Conservation (phyloP, 2,888 invertebrate genomes). For the Isoperla grammatica region DNA sequence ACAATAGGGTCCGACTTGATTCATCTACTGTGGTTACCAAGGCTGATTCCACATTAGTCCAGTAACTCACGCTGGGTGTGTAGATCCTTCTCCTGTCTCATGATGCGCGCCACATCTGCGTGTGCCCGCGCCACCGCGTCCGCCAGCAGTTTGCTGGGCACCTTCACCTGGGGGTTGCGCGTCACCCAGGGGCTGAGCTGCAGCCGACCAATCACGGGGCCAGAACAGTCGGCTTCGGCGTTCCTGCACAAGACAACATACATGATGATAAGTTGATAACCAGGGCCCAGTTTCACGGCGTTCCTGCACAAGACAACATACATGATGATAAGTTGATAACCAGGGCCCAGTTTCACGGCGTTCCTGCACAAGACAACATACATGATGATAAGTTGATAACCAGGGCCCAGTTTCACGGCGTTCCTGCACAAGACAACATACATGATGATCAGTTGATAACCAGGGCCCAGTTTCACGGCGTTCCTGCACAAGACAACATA, state of each 20-base stretch:
- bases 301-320: slow-evolving; percentile 38
- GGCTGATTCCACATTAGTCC: no score
- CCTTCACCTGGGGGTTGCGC: slow-evolving; percentile 39
- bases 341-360: no score
- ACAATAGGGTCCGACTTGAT: no score
- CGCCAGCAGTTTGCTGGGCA: slow-evolving; percentile 40
- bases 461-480: no score
- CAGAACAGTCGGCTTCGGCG: slow-evolving; percentile 42
- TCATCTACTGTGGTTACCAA: background rate
- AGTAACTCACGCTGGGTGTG: slow-evolving; percentile 37
- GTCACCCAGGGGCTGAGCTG: slow-evolving; percentile 42
- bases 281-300: no score
- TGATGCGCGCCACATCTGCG: slow-evolving; percentile 40
- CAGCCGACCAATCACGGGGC: slow-evolving; percentile 38
- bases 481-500: no score
- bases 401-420: no score
- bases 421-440: slow-evolving; percentile 38
- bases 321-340: no score
- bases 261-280: no score
- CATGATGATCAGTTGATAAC: no score
- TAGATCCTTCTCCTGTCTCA: slow-evolving; percentile 40
- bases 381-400: no score
- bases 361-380: slow-evolving; percentile 38
- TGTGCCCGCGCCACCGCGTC: slow-evolving; percentile 43
- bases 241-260: slow-evolving; percentile 38